Conservation (phyloP, 2,797 vertebrate species). For the Eurystomus glaucurus region DNA sequence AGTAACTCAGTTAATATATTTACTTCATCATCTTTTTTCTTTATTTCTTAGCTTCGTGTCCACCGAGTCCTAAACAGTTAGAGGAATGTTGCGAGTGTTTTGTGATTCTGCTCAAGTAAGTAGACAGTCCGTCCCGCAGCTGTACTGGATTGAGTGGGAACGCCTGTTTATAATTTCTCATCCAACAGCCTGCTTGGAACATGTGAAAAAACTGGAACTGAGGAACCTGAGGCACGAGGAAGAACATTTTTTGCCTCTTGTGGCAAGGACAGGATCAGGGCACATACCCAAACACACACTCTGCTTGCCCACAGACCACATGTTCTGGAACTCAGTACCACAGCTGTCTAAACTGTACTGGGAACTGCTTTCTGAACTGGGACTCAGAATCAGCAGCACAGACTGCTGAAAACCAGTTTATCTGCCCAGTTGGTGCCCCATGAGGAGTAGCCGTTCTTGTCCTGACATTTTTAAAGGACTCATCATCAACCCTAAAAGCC, state of each 20-base stretch:
- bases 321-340: background rate
- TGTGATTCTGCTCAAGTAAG: conserved; percentile 91
- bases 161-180: background rate
- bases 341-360: background rate
- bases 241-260: background rate
- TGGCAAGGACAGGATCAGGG: background rate
- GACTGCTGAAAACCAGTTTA: background rate
- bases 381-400: background rate
- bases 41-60: conserved; percentile 87
- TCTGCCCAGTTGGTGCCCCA: background rate
- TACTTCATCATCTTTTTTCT: background rate
- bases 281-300: background rate
- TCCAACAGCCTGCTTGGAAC: background rate
- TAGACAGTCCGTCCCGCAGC: background rate
- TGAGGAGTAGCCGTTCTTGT: background rate
- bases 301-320: background rate
- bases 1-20: background rate
- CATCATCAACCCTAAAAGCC: background rate
- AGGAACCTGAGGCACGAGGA: background rate
- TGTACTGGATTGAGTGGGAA: background rate
- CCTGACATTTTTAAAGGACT: background rate
- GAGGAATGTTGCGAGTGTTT: conserved; percentile 90
- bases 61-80: conserved; percentile 88
- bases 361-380: background rate
- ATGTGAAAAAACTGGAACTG: background rate